A percentile compares a stretch with the other conserved stretches of the same genome.
phyloP scores from a whole-genome alignment of 2,888 invertebrate species.

The Scaptodrosophila latifasciaeformis region DNA sequence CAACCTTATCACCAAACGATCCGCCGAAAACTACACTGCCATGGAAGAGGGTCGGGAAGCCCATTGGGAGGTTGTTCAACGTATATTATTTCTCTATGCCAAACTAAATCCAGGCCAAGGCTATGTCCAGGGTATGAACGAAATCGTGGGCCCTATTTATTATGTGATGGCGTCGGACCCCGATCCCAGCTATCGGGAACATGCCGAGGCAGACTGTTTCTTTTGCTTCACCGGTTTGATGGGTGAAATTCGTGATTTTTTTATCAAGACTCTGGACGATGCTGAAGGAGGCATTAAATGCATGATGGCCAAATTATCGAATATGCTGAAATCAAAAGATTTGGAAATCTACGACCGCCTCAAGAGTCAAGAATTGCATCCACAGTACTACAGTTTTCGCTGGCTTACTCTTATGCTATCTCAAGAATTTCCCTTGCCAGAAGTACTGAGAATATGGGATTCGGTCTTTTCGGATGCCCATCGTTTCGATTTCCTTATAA shows the following conservation, averaged over 20 bases:
- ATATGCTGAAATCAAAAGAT: slow-evolving; percentile 86
- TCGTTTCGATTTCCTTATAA: slow-evolving; percentile 92
- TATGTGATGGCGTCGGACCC: slow-evolving; percentile 96
- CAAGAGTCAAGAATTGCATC: slow-evolving; percentile 89
- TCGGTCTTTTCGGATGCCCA: slow-evolving; percentile 92
- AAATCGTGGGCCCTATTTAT: slow-evolving; percentile 98
- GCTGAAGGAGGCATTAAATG: slow-evolving; percentile 92
- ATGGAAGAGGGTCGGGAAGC: slow-evolving; percentile 94
- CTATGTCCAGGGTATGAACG: slow-evolving; percentile 99
- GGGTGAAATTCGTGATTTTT: slow-evolving; percentile 98
- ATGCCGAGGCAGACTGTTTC: slow-evolving; percentile 98
- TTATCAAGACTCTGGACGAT: slow-evolving; percentile 96
- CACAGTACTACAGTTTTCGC: slow-evolving; percentile 96
- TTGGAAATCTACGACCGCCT: slow-evolving; percentile 85
- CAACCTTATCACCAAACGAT: slow-evolving; percentile 84
- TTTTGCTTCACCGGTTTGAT: slow-evolving; percentile 99
- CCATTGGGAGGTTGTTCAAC: slow-evolving; percentile 98
- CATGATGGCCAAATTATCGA: slow-evolving; percentile 89
- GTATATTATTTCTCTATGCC: slow-evolving; percentile 97
- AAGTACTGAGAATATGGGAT: slow-evolving; percentile 98
- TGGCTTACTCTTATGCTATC: slow-evolving; percentile 97
- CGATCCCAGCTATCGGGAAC: slow-evolving; percentile 85
- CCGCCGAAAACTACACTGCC: slow-evolving; percentile 87
- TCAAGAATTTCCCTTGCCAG: slow-evolving; percentile 98
- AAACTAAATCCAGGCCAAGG: slow-evolving; percentile 98